Conservation (phyloP, 2,888 invertebrate genomes). For the Acrobasis suavella region DNA sequence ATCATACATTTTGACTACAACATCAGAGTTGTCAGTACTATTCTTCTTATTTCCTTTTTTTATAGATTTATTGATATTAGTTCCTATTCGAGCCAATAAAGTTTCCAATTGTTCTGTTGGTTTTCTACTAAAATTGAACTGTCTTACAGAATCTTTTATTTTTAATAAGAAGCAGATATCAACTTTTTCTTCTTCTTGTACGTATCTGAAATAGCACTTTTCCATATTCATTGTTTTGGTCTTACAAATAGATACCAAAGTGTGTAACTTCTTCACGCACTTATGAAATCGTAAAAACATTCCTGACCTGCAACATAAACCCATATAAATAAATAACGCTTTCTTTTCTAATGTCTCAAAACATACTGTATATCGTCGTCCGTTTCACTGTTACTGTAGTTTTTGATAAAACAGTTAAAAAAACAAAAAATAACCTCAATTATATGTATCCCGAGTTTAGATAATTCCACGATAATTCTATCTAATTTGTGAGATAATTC, state of each 20-base stretch:
- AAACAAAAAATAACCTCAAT: no score
- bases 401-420: no score
- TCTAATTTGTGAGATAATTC: no score
- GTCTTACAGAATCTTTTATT: slow-evolving; percentile 70
- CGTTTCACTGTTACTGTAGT: no score
- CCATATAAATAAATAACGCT: no score
- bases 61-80: slow-evolving; percentile 85
- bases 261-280: slow-evolving; percentile 45
- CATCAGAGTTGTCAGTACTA: slow-evolving; percentile 32
- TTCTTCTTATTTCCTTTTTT: slow-evolving; percentile 74
- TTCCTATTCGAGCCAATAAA: slow-evolving; percentile 83
- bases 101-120: slow-evolving; percentile 83
- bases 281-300: slow-evolving; percentile 45
- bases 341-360: no score
- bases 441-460: no score
- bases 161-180: slow-evolving; percentile 66
- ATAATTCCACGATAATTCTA: no score
- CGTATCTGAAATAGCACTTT: slow-evolving; percentile 68
- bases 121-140: slow-evolving; percentile 88
- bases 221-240: slow-evolving; percentile 57
- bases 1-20: slow-evolving; percentile 52
- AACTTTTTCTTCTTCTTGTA: slow-evolving; percentile 58
- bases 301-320: slow-evolving; percentile 1
- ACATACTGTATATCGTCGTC: no score
- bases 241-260: slow-evolving; percentile 52